Conservation (phyloP, 1,140 invertebrate genomes). For the Thrips palmi region DNA sequence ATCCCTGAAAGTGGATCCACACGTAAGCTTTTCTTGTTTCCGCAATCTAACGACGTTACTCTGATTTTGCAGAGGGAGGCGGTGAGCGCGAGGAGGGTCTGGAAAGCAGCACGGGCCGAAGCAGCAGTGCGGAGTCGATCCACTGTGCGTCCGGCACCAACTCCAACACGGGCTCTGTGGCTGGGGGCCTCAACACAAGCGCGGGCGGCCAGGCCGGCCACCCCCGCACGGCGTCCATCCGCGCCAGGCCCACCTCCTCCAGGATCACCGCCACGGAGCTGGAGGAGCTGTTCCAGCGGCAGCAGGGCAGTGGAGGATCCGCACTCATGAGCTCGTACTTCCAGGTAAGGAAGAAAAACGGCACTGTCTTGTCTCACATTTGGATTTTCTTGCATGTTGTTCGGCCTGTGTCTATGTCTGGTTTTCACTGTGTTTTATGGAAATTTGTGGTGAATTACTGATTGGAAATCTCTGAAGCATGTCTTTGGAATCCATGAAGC, state of each 20-base stretch:
- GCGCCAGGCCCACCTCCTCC: slow-evolving; percentile 64
- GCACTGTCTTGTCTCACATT: slow-evolving; percentile 23
- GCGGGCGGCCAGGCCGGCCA: slow-evolving; percentile 30
- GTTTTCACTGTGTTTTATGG: too few relatives aligned
- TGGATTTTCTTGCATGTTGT: too few relatives aligned
- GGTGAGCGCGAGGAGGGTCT: slow-evolving; percentile 44
- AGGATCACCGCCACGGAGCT: slow-evolving; percentile 76
- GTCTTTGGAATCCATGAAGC: too few relatives aligned
- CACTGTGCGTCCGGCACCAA: slow-evolving; percentile 27
- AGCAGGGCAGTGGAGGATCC: slow-evolving; percentile 24
- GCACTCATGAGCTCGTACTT: slow-evolving; percentile 50
- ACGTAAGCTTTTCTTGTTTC: neutral
- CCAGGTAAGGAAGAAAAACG: slow-evolving; percentile 26
- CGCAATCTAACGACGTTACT: neutral
- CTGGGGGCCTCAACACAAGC: neutral
- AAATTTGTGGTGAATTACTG: too few relatives aligned
- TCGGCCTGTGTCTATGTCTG: too few relatives aligned
- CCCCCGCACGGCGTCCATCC: slow-evolving; percentile 68
- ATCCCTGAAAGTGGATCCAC: slow-evolving; percentile 4
- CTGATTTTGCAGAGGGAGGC: slow-evolving; percentile 27
- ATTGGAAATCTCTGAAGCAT: too few relatives aligned
- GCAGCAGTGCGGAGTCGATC: slow-evolving; percentile 62
- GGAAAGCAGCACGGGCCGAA: slow-evolving; percentile 30
- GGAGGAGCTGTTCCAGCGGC: slow-evolving; percentile 74
- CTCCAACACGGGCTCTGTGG: neutral